Percentiles rank a stretch among this genome's conserved stretches.
phyloP scores from a whole-genome alignment of 1,140 invertebrate genomes.

The Bacillus rossius region DNA sequence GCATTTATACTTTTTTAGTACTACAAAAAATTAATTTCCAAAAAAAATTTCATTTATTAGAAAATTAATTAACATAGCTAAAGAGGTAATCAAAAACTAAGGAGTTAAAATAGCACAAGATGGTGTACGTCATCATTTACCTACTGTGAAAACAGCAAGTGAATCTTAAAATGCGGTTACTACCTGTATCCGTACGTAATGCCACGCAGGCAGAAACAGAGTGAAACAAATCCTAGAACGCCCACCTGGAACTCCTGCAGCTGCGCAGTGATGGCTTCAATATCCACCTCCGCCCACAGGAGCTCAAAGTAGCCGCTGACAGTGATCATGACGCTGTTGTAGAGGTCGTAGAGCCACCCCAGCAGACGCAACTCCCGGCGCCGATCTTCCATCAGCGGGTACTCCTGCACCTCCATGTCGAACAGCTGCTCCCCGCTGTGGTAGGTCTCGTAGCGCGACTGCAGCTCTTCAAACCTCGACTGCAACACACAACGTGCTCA shows the following conservation, averaged over 20 bases:
- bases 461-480: conserved; percentile 74
- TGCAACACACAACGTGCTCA: too few species aligned
- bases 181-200: neutral
- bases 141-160: neutral
- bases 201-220: too few species aligned
- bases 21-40: too few species aligned
- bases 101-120: neutral
- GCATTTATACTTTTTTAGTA: too few species aligned
- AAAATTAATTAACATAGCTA: too few species aligned
- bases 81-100: neutral
- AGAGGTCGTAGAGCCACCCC: conserved; percentile 75
- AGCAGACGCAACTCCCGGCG: conserved; percentile 80
- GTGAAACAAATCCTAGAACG: neutral
- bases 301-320: conserved; percentile 83
- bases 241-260: conserved; percentile 65
- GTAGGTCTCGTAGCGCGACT: conserved; percentile 71
- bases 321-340: conserved; percentile 70
- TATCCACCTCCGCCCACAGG: conserved; percentile 76
- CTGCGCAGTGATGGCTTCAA: conserved; percentile 73
- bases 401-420: conserved; percentile 71
- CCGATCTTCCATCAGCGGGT: conserved; percentile 67
- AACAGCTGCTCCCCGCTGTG: conserved; percentile 76
- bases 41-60: too few species aligned
- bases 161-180: neutral
- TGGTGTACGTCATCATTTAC: neutral